Evolutionary conservation across 2,797 vertebrate genomes (phyloP), one percentile per base, ranked within the genome.

Genomic region (Moxostoma hubbsi): DNA sequence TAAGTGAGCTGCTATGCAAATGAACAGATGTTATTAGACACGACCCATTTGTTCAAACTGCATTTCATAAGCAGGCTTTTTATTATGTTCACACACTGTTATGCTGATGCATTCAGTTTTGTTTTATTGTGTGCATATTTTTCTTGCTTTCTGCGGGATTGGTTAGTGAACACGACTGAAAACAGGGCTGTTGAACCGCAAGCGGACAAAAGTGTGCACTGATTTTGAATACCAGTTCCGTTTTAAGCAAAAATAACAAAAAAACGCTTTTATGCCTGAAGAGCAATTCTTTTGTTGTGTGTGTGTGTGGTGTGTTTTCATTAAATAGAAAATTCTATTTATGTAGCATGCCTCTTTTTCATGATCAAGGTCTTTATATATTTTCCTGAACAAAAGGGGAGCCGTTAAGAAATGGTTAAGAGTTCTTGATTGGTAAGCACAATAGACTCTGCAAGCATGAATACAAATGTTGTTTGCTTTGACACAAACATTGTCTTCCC

Each of bases 41-140:
- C 36, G 36, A 62, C 49, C 66, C 57, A 77, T 77, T 77, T 62
- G 24, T 77, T 77, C 61, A 13, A 62, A 76, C 66, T 49, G 7
- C 11, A 24, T 70, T 46, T 77, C 36, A 62, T 9, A 61, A 69
- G 64, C 46, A 77, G 65, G 18, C 57, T 69, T 46, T 59, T 70
- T 43, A 43, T 77, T 69, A 69, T 70, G 36, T 70, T 53, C 3
- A 7, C 13, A 18, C 49, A 61, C 65, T 16, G 15, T 77, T 62
- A 67, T 68, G 18, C 46, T 36, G 5, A 59, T 58, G 24, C 9
- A 46, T 36, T 36, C 36, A 36, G 36, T 36, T 36, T 69, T 54
- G 7, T 0, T 4, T 12, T 4, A 0, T 36, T 61, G 16, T 24
- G 49, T 5, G 13, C 46, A 50, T 53, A 51, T 59, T 43, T 43